phyloP scores from a whole-genome alignment of 2,797 vertebrate genomes.

The Rhadinocentrus ornatus region DNA sequence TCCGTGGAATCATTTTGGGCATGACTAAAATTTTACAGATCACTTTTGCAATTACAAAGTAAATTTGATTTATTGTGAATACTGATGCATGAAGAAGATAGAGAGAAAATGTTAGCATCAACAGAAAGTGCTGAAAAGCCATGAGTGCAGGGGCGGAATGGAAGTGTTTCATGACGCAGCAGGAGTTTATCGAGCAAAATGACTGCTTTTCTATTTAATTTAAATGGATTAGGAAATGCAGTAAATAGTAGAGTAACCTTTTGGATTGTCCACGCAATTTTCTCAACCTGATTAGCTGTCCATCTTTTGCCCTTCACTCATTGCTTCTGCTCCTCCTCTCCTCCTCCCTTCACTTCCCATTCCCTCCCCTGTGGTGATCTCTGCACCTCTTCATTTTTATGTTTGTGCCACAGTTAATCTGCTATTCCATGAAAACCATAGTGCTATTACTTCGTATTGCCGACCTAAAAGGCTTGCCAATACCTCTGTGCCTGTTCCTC shows the following conservation, averaged over 20 bases:
- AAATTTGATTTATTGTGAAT: not conserved
- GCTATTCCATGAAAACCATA: conserved; percentile 57
- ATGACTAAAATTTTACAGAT: not conserved
- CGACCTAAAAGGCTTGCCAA: conserved; percentile 48
- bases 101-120: conserved; percentile 3
- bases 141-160: conserved; percentile 35
- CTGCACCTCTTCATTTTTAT: conserved; percentile 47
- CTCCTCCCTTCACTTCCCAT: conserved; percentile 4
- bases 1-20: conserved; percentile 27
- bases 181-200: conserved; percentile 71
- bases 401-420: conserved; percentile 64
- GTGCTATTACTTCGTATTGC: conserved; percentile 48
- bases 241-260: conserved; percentile 68
- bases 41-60: not conserved
- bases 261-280: conserved; percentile 61
- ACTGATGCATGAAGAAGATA: not conserved
- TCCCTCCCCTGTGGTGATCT: conserved; percentile 14
- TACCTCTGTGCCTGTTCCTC: conserved; percentile 37
- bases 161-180: conserved; percentile 66
- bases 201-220: conserved; percentile 78
- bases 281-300: conserved; percentile 44
- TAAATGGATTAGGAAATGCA: conserved; percentile 71
- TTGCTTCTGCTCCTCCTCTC: conserved; percentile 37
- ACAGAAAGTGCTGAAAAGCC: conserved; percentile 11
- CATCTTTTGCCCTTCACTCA: conserved; percentile 30